Evolutionary conservation across 1,140 invertebrate genomes (phyloP), one percentile per base, ranked within the genome.

Genomic region (Cephus cinctus): DNA sequence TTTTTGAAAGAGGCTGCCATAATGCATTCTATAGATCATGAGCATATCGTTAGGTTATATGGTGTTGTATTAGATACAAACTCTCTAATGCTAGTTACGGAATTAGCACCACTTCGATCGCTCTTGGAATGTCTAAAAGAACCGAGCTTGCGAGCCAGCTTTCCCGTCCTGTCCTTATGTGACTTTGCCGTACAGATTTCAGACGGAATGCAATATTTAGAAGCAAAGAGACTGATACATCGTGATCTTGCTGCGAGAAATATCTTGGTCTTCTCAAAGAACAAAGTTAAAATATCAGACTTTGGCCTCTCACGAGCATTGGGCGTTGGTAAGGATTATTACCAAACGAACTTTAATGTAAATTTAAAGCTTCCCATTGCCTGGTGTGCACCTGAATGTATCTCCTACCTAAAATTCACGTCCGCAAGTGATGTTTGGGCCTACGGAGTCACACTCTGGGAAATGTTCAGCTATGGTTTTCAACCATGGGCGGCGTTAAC

Each of bases 261-360:
- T 77, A 96, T 98, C 56, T 78, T 98, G 39, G 94, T 98, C 0
- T 98, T 97, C 73, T 91, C 88, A 35, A 96, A 96, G 71, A 90
- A 94, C 64, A 94, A 92, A 78, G 94, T 98, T 0, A 98, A 98
- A 80, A 98, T 99, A 25, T 98, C 95, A 5, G 96, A 98, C 74
- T 98, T 98, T 74, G 96, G 96, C 3, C 71, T 99, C 20, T 98
- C 95, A 0, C 79, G 96, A 43, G 94, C 94, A 1, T 72, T 98
- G n/a, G 95, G 96, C 5, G 92, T 96, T 39, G 96, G 95, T 5
- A 98, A 98, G 75, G 96, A 99, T 76, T 99, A 99, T 71, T 99
- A 98, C 70, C 94, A 98, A 76, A 97, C 94, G 2, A 98, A 98
- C 77, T 98, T 98, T 68, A 98, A 95, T 75, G 93, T 97, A 5